These are phyloP conservation scores for Vanessa cardui DNA, from an alignment of 2,888 invertebrate species.

Conservation along the genomic window DNA sequence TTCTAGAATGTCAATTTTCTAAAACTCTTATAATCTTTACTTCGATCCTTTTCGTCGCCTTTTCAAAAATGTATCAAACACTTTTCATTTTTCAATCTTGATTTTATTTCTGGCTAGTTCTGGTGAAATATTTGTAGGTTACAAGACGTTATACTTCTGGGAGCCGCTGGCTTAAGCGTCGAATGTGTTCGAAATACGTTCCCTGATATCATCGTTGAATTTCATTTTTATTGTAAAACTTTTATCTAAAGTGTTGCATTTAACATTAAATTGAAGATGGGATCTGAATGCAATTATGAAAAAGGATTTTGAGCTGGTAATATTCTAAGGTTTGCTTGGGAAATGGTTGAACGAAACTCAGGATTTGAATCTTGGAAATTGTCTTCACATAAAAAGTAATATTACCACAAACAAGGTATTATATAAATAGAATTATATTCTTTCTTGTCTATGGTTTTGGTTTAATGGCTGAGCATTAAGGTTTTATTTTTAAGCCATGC, in stretches of 20 bases:
- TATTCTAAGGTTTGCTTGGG: neutral
- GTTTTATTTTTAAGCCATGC: too few species aligned
- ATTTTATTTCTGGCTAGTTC: neutral
- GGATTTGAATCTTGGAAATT: too few species aligned
- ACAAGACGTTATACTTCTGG: neutral
- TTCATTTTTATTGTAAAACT: conserved; percentile 7
- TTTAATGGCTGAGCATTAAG: too few species aligned
- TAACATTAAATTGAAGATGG: conserved; percentile 3
- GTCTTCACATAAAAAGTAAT: too few species aligned
- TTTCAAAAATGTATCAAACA: neutral
- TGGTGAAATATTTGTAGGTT: conserved; percentile 7
- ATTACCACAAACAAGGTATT: too few species aligned
- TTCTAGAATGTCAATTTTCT: neutral
- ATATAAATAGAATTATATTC: too few species aligned
- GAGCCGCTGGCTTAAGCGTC: conserved; percentile 5
- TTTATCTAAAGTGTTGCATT: conserved; percentile 5
- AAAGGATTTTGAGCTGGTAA: neutral
- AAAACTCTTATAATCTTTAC: neutral
- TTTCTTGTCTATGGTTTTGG: too few species aligned
- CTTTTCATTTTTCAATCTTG: neutral
- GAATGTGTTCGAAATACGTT: conserved; percentile 3
- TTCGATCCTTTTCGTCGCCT: too few species aligned
- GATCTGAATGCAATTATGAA: conserved; percentile 3
- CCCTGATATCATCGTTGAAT: neutral
- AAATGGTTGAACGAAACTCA: too few species aligned